These are phyloP conservation scores for Thunnus thynnus DNA, from an alignment of 2,113 vertebrate species.

Conservation along the genomic window DNA sequence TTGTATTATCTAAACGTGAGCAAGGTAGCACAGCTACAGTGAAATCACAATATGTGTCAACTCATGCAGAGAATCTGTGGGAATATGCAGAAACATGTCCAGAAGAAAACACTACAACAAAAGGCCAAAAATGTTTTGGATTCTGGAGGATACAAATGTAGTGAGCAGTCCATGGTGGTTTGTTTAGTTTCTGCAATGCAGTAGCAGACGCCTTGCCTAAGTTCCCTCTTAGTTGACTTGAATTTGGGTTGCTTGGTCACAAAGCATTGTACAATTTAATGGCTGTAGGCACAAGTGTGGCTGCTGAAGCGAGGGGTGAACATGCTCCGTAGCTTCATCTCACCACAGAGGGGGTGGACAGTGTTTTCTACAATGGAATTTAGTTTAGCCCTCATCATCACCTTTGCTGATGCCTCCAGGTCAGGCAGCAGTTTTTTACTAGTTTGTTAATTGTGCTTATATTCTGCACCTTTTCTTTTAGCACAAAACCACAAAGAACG, in stretches of 20 bases:
- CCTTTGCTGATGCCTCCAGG: constrained; percentile 21
- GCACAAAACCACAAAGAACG: background rate
- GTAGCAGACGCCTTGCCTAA: constrained; percentile 9
- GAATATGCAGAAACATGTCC: constrained; percentile 29
- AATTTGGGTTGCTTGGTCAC: constrained; percentile 19
- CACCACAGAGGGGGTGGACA: constrained; percentile 7
- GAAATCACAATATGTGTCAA: constrained; percentile 4
- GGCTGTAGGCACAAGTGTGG: constrained; percentile 35
- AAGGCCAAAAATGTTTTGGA: constrained; percentile 11
- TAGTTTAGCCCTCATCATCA: constrained; percentile 12
- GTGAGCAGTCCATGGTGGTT: constrained; percentile 18
- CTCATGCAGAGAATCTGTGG: constrained; percentile 18
- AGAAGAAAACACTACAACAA: constrained; percentile 27
- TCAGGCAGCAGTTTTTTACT: constrained; percentile 11
- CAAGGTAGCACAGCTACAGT: background rate
- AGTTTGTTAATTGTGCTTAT: constrained; percentile 29
- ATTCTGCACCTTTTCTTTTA: constrained; percentile 4
- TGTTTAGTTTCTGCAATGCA: constrained; percentile 26
- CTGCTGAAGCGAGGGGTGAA: constrained; percentile 27
- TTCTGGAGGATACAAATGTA: constrained; percentile 13
- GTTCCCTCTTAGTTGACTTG: constrained; percentile 8
- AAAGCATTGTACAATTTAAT: constrained; percentile 29
- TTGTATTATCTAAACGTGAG: constrained; percentile 16
- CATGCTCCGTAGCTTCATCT: constrained; percentile 25
- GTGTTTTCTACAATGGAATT: constrained; percentile 24